These are phyloP conservation scores for Lepidurus arcticus DNA, from an alignment of 1,140 invertebrate species.

Conservation along the genomic window DNA sequence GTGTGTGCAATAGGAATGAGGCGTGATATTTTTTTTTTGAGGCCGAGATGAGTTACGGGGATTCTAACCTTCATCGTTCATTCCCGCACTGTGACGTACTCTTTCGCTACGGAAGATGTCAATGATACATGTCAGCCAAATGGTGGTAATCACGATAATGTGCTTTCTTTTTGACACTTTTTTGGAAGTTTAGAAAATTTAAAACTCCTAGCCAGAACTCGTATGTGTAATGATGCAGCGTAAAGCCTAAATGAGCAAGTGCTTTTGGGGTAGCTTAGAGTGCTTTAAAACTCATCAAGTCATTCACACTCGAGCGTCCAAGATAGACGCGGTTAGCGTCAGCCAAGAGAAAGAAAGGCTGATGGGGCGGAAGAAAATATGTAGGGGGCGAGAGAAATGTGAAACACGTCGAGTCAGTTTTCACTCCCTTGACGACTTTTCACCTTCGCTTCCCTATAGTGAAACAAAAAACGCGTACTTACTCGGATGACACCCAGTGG, in stretches of 20 bases:
- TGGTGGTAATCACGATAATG: no score
- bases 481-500: slow-evolving; percentile 33
- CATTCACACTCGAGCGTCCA: background rate
- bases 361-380: background rate
- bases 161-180: no score
- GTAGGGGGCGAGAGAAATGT: background rate
- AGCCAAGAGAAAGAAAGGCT: background rate
- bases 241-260: slow-evolving; percentile 4
- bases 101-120: no score
- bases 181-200: no score
- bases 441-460: background rate
- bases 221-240: background rate
- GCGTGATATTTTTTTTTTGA: no score
- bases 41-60: no score
- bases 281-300: slow-evolving; percentile 20
- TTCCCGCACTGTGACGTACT: no score
- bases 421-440: slow-evolving; percentile 6
- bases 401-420: background rate
- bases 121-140: no score
- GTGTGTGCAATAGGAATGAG: no score
- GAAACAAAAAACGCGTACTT: slow-evolving; percentile 19
- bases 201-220: background rate
- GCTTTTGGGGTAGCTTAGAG: background rate
- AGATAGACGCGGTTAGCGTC: background rate
- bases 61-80: no score